Evolutionary conservation across 2,888 invertebrate genomes (phyloP).

Genomic region (Eupithecia centaureata): DNA sequence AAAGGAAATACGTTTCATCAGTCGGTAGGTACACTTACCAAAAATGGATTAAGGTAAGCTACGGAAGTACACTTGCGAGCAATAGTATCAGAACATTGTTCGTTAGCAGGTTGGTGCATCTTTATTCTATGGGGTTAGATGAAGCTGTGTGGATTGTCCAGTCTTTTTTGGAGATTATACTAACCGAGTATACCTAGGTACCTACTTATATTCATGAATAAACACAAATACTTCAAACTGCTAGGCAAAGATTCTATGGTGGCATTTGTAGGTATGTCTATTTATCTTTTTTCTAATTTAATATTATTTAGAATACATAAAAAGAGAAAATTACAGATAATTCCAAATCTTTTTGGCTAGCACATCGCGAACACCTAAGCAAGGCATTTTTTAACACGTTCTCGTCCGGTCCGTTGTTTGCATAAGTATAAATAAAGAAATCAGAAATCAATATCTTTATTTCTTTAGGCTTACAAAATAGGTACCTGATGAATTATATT

Average conservation of each 20-base stretch:
- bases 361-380: not conserved
- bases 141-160: not conserved
- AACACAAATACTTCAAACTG: not conserved
- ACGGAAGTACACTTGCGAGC: conserved; percentile 3
- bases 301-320: no score
- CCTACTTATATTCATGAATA: not conserved
- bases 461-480: no score
- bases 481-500: no score
- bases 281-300: not conserved
- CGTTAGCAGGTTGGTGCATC: not conserved
- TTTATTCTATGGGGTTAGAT: not conserved
- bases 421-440: no score
- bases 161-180: not conserved
- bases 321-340: no score
- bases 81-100: not conserved
- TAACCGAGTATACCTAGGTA: no score
- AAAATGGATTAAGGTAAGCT: conserved; percentile 6
- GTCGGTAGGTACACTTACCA: conserved; percentile 5
- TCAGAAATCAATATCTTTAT: no score
- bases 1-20: not conserved
- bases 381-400: not conserved
- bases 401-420: no score
- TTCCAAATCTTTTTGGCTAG: no score
- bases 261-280: no score
- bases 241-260: not conserved